Base-by-base conservation (phyloP, 2,888 invertebrate genomes). In the Brenthis daphne region DNA sequence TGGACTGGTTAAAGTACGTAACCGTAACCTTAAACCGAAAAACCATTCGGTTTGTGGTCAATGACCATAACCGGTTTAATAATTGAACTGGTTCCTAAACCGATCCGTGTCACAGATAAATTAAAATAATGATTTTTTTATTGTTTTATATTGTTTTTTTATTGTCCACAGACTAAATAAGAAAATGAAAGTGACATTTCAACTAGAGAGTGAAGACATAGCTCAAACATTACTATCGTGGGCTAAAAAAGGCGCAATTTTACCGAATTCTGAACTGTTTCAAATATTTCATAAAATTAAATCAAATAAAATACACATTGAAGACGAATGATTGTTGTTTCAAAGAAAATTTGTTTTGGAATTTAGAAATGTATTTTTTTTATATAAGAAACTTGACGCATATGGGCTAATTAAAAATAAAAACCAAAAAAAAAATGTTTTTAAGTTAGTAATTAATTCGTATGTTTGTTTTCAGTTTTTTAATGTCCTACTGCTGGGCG, bases 231-330 rank as follows among this genome's bases (percentile, higher is more conserved):
- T 92, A 1, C 85, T 84, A 14, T 65, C 65, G 1, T 88, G 86
- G 85, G 90, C 83, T 0, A 53, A 29, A 0, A 82, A 80, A 6
- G 83, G 87, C 0, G 87, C 84, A 0, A 57, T 91, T 0, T 75
- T 80, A 0, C 87, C 90, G 0, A 85, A 82, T 0, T 90, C 89
- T 0, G 82, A 86, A 0, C 78, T 90, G 2, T 83, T 91, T 3
- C 75, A 82, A 0, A 78, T 89, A 0, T 88, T 86, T 55, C 80
- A 84, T 68, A 77, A 83, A 14, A 79, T 85, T 0, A 88, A 86
- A 50, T 84, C 84, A 0, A 91, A 90, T 51, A 74, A 73, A 24
- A 73, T 77, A 37, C 65, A 65, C n/a, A 66, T 72, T 6, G 48
- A 61, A 1, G 55, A 72, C 1, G 72, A 71, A 29, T 70, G 12